A percentile compares a stretch with the other conserved stretches of the same genome.
These are phyloP conservation scores for Doryteuthis pealeii DNA, from an alignment of 1,140 invertebrate species.

Conservation along the genomic window DNA sequence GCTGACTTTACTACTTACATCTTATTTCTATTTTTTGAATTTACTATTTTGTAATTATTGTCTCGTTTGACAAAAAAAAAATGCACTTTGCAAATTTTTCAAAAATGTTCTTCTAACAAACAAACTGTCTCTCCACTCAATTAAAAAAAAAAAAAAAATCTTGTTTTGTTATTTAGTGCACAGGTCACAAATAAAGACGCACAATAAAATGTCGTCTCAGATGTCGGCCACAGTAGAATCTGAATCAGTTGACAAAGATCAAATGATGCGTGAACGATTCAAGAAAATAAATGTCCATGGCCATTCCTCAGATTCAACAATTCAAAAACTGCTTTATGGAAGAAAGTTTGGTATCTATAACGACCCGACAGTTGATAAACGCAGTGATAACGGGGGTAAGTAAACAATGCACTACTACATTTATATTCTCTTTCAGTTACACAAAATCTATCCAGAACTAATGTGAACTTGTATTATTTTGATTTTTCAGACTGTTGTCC, in stretches of 20 bases:
- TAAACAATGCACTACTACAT: background rate
- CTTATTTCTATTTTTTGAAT: too few relatives aligned
- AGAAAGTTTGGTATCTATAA: conserved; percentile 14
- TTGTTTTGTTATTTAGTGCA: background rate
- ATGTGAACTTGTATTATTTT: too few relatives aligned
- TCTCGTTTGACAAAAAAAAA: too few relatives aligned
- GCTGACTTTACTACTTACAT: too few relatives aligned
- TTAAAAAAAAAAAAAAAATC: too few relatives aligned
- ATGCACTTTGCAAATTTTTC: too few relatives aligned
- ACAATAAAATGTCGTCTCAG: conserved; percentile 29
- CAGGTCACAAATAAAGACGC: conserved; percentile 13
- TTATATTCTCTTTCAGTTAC: too few relatives aligned
- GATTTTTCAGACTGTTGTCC: too few relatives aligned
- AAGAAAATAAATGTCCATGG: conserved; percentile 44
- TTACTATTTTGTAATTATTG: too few relatives aligned
- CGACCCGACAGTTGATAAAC: background rate
- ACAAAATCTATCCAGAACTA: too few relatives aligned
- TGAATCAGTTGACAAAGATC: conserved; percentile 41
- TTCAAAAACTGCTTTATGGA: conserved; percentile 54
- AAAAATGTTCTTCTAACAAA: too few relatives aligned
- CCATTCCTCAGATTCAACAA: conserved; percentile 53
- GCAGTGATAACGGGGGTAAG: conserved; percentile 22
- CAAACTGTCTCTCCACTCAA: too few relatives aligned
- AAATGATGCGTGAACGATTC: conserved; percentile 39
- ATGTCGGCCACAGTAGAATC: conserved; percentile 46